These are phyloP conservation scores for Tortricodes alternella DNA, from an alignment of 2,888 invertebrate genomes.

Conservation along the genomic window DNA sequence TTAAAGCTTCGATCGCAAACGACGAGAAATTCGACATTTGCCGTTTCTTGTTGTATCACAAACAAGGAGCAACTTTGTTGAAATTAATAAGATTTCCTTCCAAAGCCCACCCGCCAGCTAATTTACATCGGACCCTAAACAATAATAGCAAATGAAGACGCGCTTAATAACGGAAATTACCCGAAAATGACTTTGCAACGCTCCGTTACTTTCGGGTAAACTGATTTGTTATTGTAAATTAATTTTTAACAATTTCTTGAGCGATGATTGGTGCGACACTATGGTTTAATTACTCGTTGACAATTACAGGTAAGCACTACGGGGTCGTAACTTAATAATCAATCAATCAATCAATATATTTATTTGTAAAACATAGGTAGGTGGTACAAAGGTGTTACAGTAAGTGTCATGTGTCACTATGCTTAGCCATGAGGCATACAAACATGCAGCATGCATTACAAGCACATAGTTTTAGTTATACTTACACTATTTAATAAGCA, in stretches of 20 bases:
- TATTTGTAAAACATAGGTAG: too few relatives aligned
- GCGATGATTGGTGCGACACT: constrained; percentile 32
- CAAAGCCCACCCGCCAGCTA: constrained; percentile 53
- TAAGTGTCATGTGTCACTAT: too few relatives aligned
- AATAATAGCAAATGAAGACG: constrained; percentile 62
- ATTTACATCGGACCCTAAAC: constrained; percentile 66
- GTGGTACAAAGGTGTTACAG: too few relatives aligned
- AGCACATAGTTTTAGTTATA: too few relatives aligned
- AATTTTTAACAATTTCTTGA: constrained; percentile 43
- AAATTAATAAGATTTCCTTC: constrained; percentile 60
- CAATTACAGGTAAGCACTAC: not conserved
- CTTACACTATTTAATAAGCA: too few relatives aligned
- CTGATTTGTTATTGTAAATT: constrained; percentile 52
- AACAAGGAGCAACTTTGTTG: constrained; percentile 39
- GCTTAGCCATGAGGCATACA: too few relatives aligned
- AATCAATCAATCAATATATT: too few relatives aligned
- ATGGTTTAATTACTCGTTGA: constrained; percentile 18
- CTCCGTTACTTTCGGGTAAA: constrained; percentile 46
- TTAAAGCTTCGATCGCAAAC: constrained; percentile 19
- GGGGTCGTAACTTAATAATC: too few relatives aligned
- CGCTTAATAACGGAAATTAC: constrained; percentile 63
- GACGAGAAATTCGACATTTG: constrained; percentile 23
- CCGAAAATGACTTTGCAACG: constrained; percentile 55
- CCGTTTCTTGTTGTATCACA: constrained; percentile 37
- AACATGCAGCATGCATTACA: too few relatives aligned